Conservation (phyloP, 1,140 invertebrate species). For the Meloidogyne hapla region DNA sequence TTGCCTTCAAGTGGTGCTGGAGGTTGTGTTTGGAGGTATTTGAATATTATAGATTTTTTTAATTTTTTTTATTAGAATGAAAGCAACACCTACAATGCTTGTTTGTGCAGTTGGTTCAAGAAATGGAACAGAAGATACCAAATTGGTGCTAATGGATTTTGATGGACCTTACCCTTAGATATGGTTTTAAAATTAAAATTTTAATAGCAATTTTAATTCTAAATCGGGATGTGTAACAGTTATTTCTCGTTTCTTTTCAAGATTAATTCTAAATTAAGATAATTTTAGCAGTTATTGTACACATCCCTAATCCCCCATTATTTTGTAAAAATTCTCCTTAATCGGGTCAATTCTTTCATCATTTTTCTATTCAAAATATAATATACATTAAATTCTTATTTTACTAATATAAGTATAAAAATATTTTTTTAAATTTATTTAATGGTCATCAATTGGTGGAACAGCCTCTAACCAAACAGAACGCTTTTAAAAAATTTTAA, state of each 20-base stretch:
- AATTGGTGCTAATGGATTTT: constrained; percentile 93
- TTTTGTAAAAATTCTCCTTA: no score
- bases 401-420: no score
- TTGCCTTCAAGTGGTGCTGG: constrained; percentile 91
- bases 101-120: constrained; percentile 96
- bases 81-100: constrained; percentile 90
- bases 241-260: no score
- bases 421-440: not conserved
- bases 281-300: no score
- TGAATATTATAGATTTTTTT: not conserved
- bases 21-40: constrained; percentile 85
- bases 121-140: constrained; percentile 97
- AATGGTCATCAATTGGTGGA: not conserved
- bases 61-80: constrained; percentile 71
- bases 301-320: no score
- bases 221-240: no score
- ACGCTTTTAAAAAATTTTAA: not conserved
- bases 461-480: constrained; percentile 19
- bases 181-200: no score
- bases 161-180: constrained; percentile 73
- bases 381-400: no score
- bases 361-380: no score
- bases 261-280: no score
- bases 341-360: no score
- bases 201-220: no score